Evolutionary conservation across 2,888 invertebrate species (phyloP).

Genomic region (Platycheirus albimanus): DNA sequence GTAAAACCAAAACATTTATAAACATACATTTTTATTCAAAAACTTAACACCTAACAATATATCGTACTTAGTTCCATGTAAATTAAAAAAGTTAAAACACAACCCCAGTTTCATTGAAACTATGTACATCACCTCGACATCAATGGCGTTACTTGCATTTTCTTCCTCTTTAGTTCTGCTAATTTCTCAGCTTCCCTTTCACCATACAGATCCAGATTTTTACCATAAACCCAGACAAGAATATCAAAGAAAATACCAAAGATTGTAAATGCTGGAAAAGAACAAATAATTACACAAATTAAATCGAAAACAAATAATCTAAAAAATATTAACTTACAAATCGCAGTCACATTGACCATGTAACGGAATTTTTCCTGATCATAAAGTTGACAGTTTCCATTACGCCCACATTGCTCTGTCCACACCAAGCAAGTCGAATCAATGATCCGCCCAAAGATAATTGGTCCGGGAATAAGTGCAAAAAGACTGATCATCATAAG

Average conservation of each 20-base stretch:
- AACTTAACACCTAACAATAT: constrained; percentile 53
- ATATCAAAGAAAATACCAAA: constrained; percentile 85
- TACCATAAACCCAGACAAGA: constrained; percentile 85
- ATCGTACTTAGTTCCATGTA: constrained; percentile 45
- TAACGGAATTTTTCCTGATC: constrained; percentile 85
- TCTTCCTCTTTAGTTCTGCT: constrained; percentile 75
- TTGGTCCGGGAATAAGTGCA: constrained; percentile 88
- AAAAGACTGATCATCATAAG: constrained; percentile 86
- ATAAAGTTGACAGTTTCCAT: constrained; percentile 88
- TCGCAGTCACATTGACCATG: constrained; percentile 84
- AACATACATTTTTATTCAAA: constrained; percentile 29
- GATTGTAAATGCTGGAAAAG: constrained; percentile 83
- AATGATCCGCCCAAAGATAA: constrained; percentile 86
- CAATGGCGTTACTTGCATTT: constrained; percentile 79
- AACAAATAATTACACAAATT: neutral
- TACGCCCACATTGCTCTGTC: constrained; percentile 86
- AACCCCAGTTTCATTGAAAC: constrained; percentile 59
- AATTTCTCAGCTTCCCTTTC: constrained; percentile 78
- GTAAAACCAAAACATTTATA: neutral
- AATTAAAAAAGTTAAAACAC: constrained; percentile 22
- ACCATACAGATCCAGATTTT: constrained; percentile 85
- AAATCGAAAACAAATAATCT: neutral
- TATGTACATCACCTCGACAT: constrained; percentile 77
- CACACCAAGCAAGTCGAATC: constrained; percentile 87
- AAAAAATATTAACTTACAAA: constrained; percentile 81